Base-by-base conservation (phyloP, 2,888 invertebrate genomes). In the Mesorhabditis spiculigera region DNA sequence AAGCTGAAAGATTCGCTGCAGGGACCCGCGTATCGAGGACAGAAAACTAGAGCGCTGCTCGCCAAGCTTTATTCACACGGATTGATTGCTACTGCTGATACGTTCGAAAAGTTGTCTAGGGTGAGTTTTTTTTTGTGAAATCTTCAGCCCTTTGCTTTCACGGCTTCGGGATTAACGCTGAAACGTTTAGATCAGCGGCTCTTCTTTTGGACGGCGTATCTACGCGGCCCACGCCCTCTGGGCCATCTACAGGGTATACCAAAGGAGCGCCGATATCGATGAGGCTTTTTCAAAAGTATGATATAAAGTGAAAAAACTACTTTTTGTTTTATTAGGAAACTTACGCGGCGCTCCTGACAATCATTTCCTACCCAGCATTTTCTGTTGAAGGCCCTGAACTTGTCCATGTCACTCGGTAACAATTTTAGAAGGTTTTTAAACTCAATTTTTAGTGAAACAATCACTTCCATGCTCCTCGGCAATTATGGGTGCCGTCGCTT, bases 341-440 rank as follows among this genome's bases (percentile, higher is more conserved):
- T 58, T 98, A 98, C 87, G 95, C 95, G 75, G 94, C 94, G 0
- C 88, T 98, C 65, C 88, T 98, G 44, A 92, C 94, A 0, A 92
- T 99, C 61, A 95, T 98, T 81, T 93, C 95, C 81, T 98, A 93
- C 87, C 98, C 98, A 73, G 98, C 97, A 5, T 98, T 98, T 89
- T 96, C 97, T 73, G 94, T 98, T 0, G 96, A 97, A 88, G 95
- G 97, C 87, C 92, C 93, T 4, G 91, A 91, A 80, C 88, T 98
- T 42, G 95, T 98, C 83, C 90, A 91, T 69, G 71, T 77, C 61
- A 84, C 84, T 0, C 66, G 78, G 63, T 63, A 28, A 63, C 5
- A 6, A 28, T 63, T n/a, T 28, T 63, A 16, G 5, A 16, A n/a
- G n/a, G 5, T 10, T 63, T 63, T 5, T 10, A 13, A n/a, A 6